A percentile compares a stretch with the other conserved stretches of the same genome.
phyloP scores from a whole-genome alignment of 2,888 invertebrate genomes.

The Nasonia oneida region DNA sequence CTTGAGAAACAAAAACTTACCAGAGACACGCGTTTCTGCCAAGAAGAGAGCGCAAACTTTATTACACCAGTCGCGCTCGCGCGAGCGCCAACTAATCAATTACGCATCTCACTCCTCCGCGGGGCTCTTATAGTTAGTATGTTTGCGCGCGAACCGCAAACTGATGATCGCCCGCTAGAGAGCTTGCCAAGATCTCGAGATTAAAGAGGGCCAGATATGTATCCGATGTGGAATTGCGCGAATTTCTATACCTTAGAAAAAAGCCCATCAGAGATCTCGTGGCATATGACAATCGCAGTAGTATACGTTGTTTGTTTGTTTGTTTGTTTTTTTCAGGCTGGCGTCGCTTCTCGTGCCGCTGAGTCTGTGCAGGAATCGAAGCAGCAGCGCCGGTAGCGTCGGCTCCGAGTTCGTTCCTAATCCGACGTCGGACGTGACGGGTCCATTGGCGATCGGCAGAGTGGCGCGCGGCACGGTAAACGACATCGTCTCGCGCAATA shows the following conservation, averaged over 20 bases:
- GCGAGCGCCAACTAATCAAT: constrained; percentile 35
- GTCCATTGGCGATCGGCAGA: constrained; percentile 74
- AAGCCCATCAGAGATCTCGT: not conserved
- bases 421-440: constrained; percentile 58
- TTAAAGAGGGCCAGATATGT: not conserved
- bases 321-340: constrained; percentile 61
- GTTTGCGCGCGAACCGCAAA: not conserved
- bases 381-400: not conserved
- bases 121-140: too few species aligned
- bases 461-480: constrained; percentile 81
- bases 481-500: constrained; percentile 90
- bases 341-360: constrained; percentile 64
- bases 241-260: not conserved
- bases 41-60: constrained; percentile 32
- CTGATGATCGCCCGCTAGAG: not conserved
- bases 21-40: constrained; percentile 7
- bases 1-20: not conserved
- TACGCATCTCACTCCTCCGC: not conserved
- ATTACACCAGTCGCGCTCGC: not conserved
- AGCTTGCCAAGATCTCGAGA: constrained; percentile 4
- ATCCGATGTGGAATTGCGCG: too few species aligned
- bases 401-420: constrained; percentile 49
- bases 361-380: constrained; percentile 67
- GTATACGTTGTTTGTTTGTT: not conserved
- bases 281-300: not conserved